phyloP scores from a whole-genome alignment of 2,797 vertebrate genomes.

The Intellagama lesueurii region DNA sequence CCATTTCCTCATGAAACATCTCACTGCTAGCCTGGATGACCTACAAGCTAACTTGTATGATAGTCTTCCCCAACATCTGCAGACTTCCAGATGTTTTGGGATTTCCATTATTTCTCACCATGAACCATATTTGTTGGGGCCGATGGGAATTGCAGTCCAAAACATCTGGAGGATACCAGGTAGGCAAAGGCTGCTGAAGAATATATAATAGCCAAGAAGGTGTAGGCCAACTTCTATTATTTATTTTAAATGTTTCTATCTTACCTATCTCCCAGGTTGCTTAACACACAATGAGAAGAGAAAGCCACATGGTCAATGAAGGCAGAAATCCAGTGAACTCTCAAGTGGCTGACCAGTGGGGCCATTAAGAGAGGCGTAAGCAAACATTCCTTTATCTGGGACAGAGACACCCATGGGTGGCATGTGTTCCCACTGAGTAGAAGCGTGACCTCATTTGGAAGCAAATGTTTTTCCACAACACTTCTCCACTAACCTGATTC shows the following conservation, averaged over 20 bases:
- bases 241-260: too few relatives aligned
- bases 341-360: background rate
- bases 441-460: slow-evolving; percentile 13
- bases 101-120: background rate
- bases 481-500: slow-evolving; percentile 4
- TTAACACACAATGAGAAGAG: too few relatives aligned
- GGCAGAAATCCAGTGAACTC: background rate
- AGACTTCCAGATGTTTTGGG: background rate
- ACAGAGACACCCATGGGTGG: background rate
- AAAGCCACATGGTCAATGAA: background rate
- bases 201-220: background rate
- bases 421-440: background rate
- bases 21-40: too few relatives aligned
- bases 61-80: too few relatives aligned
- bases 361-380: slow-evolving; percentile 1
- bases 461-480: background rate
- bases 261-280: background rate
- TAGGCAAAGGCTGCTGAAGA: background rate
- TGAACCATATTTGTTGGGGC: background rate
- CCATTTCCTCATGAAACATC: too few relatives aligned
- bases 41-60: background rate
- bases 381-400: background rate
- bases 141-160: background rate
- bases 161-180: background rate
- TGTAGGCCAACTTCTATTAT: background rate